These are phyloP conservation scores for Leuciscus idus DNA, from an alignment of 2,113 vertebrate genomes.

Conservation along the genomic window DNA sequence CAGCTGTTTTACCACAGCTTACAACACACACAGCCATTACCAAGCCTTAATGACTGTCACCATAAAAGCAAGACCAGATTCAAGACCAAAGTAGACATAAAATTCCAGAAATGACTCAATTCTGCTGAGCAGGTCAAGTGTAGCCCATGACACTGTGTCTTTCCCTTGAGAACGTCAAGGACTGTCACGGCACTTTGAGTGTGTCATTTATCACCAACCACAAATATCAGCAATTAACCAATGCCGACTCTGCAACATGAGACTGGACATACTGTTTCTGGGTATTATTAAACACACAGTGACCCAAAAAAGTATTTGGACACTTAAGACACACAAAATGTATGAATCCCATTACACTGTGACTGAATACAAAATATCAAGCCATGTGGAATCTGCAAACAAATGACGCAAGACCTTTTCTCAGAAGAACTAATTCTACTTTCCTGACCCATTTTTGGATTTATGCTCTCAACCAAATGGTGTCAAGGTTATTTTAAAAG, in stretches of 20 bases:
- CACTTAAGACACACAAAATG: background rate
- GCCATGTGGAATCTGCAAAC: constrained; percentile 23
- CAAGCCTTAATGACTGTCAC: background rate
- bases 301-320: background rate
- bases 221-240: background rate
- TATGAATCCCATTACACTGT: background rate
- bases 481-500: background rate
- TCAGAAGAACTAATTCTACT: background rate
- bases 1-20: background rate
- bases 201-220: background rate
- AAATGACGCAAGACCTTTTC: background rate
- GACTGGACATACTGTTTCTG: constrained; percentile 2
- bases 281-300: background rate
- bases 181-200: background rate
- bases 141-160: background rate
- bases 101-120: background rate
- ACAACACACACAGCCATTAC: constrained; percentile 16
- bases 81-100: background rate
- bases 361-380: background rate
- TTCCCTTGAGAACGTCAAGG: constrained; percentile 13
- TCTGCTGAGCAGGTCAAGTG: background rate
- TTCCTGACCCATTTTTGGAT: background rate
- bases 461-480: background rate
- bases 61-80: background rate
- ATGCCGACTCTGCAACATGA: background rate